Evolutionary conservation across 2,797 vertebrate species (phyloP), one percentile per base, ranked within the genome.

Genomic region (Peromyscus melanophrys): DNA sequence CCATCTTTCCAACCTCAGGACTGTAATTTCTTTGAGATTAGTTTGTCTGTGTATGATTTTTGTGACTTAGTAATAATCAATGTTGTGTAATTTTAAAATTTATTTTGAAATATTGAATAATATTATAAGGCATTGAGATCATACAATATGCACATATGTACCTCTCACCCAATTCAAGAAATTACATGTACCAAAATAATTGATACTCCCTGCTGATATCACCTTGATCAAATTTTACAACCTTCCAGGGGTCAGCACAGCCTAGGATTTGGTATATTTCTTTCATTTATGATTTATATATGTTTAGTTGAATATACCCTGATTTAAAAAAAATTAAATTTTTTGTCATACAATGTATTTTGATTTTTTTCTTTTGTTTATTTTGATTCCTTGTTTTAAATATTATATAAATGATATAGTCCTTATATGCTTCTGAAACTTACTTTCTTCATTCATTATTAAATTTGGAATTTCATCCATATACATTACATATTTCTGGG

Each of bases 341-440:
- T 75, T 46, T 29, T 76, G 73, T 14, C 73, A 27, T 76, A 14
- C 13, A 76, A 46, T 2, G 27, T 76, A 43, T 46, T 76, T 14
- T 46, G 40, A 5, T 25, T 27, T 76, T 75, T 76, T 43, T 25
- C n/a, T 25, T 76, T 43, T 43, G 23, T 75, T 37, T 46, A 46
- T 76, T 76, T 76, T 76, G 11, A 93, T 59, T 93, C 90, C 63
- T 82, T 95, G 46, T 92, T 89, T 95, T 93, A 82, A 95, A 73
- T 57, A 89, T 96, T 73, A 21, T 63, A 57, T 88, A 93, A 93
- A 34, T 14, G 9, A 17, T 16, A 91, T 37, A 76, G 12, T 27
- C 4, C 40, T 67, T 88, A 12, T 81, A 34, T 93, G 31, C 78
- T 84, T 89, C 34, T 95, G 90, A 90, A 92, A 43, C 7, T 84